phyloP scores from a whole-genome alignment of 1,140 invertebrate species.

The Platyscapa corneri region DNA sequence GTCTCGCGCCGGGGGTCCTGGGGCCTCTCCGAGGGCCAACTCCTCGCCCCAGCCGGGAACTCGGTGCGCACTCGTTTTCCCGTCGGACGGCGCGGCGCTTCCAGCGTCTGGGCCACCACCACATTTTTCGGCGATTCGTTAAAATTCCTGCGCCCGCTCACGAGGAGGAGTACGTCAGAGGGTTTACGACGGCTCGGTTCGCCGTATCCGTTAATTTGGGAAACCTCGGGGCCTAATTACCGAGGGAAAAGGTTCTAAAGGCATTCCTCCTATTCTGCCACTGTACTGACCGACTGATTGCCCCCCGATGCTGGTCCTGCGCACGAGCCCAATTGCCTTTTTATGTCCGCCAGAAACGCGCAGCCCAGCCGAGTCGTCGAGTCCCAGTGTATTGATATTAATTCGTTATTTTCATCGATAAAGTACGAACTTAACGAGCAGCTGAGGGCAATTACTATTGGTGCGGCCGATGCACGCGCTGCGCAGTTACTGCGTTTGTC shows the following conservation, averaged over 20 bases:
- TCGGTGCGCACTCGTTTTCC: constrained; percentile 22
- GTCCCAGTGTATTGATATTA: too few species aligned
- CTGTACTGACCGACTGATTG: too few species aligned
- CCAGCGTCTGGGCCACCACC: too few species aligned
- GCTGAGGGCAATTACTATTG: too few species aligned
- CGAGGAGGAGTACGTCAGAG: too few species aligned
- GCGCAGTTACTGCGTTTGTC: too few species aligned
- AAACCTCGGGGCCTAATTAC: background rate
- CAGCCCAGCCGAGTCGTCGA: too few species aligned
- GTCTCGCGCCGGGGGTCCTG: constrained; percentile 72
- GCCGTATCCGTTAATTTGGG: background rate
- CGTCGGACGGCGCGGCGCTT: background rate
- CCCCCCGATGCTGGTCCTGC: too few species aligned
- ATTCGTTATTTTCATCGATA: background rate
- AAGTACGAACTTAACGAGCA: background rate
- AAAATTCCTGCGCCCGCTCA: constrained; percentile 22
- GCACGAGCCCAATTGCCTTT: too few species aligned
- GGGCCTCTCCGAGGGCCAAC: background rate
- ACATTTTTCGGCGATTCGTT: constrained; percentile 44
- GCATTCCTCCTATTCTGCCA: background rate
- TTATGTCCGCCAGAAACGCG: too few species aligned
- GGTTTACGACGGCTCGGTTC: background rate
- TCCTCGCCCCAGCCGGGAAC: background rate
- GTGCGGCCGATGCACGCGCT: too few species aligned
- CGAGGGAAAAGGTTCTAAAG: background rate